Evolutionary conservation across 37 sponge, comb jelly and placozoan genomes (phyloP).

Genomic region (Trichoplax adhaerens): DNA sequence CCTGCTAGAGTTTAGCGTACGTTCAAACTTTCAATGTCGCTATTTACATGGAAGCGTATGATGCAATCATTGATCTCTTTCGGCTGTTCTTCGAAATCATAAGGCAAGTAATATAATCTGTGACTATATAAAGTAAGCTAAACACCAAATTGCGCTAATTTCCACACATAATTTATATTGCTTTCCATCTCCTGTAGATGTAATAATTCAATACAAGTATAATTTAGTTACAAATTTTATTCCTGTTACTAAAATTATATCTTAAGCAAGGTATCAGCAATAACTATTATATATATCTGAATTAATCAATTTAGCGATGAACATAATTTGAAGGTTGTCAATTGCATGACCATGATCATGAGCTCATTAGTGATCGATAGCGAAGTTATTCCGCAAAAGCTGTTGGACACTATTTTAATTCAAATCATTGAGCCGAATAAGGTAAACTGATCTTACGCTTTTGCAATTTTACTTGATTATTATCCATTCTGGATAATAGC

Average conservation of each 20-base stretch:
- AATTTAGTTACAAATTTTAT: too few relatives aligned
- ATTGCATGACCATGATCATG: conserved; percentile 44
- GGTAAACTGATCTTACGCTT: conserved; percentile 13
- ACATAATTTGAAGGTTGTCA: conserved; percentile 35
- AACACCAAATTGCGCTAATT: neutral
- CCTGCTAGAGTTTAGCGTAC: conserved; percentile 17
- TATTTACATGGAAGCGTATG: conserved; percentile 33
- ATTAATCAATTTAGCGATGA: conserved; percentile 21
- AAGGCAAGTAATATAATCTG: neutral
- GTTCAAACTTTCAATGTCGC: conserved; percentile 45
- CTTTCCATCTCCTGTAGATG: too few relatives aligned
- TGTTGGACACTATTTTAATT: conserved; percentile 30
- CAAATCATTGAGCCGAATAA: conserved; percentile 29
- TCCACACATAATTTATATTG: neutral
- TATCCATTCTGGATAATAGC: neutral
- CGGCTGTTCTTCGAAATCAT: conserved; percentile 39
- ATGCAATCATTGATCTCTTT: conserved; percentile 45
- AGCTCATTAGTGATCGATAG: conserved; percentile 44
- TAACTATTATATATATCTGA: too few relatives aligned
- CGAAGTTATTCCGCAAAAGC: conserved; percentile 48
- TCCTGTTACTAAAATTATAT: too few relatives aligned
- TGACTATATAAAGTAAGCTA: neutral
- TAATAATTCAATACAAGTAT: too few relatives aligned
- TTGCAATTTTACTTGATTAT: neutral
- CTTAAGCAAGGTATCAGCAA: too few relatives aligned